Conservation (phyloP, 2,888 invertebrate species). For the Chrysopilus asiliformis region DNA sequence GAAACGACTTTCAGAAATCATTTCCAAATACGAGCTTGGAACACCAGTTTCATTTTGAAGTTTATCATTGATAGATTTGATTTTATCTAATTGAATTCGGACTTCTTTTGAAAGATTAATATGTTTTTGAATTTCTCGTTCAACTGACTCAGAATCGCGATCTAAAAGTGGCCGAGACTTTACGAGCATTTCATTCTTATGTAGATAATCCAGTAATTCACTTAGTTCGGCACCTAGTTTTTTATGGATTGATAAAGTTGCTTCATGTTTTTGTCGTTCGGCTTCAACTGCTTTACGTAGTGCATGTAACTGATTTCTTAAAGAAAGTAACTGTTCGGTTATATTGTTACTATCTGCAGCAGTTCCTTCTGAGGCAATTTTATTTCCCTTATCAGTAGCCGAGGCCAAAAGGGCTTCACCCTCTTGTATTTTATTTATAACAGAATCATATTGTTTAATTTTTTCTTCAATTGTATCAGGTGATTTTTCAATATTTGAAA, state of each 20-base stretch:
- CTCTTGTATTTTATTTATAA: constrained; percentile 75
- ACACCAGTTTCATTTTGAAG: constrained; percentile 63
- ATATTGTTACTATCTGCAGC: constrained; percentile 76
- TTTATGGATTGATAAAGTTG: constrained; percentile 75
- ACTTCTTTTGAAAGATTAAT: constrained; percentile 53
- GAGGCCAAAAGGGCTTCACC: constrained; percentile 77
- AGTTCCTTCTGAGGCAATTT: constrained; percentile 82
- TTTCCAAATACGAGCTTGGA: constrained; percentile 67
- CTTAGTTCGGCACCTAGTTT: constrained; percentile 74
- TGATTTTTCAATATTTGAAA: constrained; percentile 72
- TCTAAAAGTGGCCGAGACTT: constrained; percentile 72
- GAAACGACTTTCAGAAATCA: constrained; percentile 72
- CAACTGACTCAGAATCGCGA: constrained; percentile 64
- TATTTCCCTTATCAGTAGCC: constrained; percentile 83
- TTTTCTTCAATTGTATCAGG: constrained; percentile 73
- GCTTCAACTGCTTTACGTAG: constrained; percentile 71
- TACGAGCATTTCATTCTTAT: constrained; percentile 65
- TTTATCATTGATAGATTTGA: constrained; percentile 54
- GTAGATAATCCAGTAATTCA: constrained; percentile 68
- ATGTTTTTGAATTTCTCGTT: constrained; percentile 68
- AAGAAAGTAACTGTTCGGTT: constrained; percentile 71
- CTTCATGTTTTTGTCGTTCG: constrained; percentile 75
- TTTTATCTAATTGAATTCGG: constrained; percentile 52
- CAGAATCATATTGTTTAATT: constrained; percentile 74
- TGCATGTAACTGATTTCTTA: constrained; percentile 71